These are phyloP conservation scores for Acipenser oxyrinchus DNA, from an alignment of 2,797 vertebrate genomes.

Conservation along the genomic window DNA sequence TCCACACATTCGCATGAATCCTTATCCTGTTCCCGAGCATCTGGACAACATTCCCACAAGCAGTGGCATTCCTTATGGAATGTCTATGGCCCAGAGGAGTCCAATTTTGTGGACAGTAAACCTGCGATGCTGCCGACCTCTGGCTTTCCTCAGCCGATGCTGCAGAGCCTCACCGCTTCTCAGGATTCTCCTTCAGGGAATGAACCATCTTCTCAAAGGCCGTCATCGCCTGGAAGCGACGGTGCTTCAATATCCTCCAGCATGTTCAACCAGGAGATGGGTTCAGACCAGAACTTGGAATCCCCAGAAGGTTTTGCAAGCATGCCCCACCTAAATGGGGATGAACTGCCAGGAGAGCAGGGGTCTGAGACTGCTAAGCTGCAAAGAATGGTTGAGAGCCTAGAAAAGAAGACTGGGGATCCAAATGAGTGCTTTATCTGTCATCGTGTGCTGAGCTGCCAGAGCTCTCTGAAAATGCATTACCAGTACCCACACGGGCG, in stretches of 20 bases:
- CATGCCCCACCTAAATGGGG: conserved; percentile 56
- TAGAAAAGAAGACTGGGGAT: conserved; percentile 79
- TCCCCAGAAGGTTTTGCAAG: conserved; percentile 50
- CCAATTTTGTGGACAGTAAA: conserved; percentile 72
- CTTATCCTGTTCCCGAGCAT: conserved; percentile 89
- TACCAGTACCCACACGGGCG: conserved; percentile 95
- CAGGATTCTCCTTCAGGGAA: conserved; percentile 45
- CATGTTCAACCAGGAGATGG: conserved; percentile 57
- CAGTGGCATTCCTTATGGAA: conserved; percentile 78
- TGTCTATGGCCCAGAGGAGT: conserved; percentile 85
- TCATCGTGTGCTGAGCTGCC: conserved; percentile 89
- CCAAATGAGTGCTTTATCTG: conserved; percentile 92
- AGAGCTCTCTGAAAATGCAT: conserved; percentile 97
- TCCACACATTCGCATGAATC: conserved; percentile 91
- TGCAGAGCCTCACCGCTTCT: conserved; percentile 61
- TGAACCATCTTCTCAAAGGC: conserved; percentile 68
- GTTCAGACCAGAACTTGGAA: conserved; percentile 60
- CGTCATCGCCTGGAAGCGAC: conserved; percentile 76
- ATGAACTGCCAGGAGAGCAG: conserved; percentile 52
- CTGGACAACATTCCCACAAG: conserved; percentile 83
- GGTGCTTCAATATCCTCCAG: conserved; percentile 60
- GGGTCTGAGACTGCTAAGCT: conserved; percentile 88
- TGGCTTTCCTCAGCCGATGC: conserved; percentile 48
- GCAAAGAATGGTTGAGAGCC: conserved; percentile 91
- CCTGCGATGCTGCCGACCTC: conserved; percentile 57